phyloP scores from a whole-genome alignment of 1,140 invertebrate species.

The Scylla paramamosain region DNA sequence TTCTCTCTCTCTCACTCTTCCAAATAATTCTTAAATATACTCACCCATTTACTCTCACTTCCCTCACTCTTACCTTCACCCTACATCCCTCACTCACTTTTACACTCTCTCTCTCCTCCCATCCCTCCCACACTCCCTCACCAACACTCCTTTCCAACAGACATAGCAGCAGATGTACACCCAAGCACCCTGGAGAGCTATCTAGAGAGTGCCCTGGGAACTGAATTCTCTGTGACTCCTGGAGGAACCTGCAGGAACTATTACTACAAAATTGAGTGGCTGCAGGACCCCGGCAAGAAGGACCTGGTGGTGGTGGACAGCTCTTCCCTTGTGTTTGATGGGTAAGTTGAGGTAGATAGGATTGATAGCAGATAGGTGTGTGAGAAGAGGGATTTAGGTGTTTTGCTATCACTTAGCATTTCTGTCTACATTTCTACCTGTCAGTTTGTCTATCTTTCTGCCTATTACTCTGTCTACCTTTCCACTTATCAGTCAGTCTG shows the following conservation, averaged over 20 bases:
- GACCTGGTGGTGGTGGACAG: background rate
- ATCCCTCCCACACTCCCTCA: background rate
- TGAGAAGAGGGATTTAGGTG: too few species aligned
- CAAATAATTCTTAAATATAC: too few species aligned
- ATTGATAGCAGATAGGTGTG: background rate
- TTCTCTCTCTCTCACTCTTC: background rate
- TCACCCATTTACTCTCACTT: too few species aligned
- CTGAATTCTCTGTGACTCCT: background rate
- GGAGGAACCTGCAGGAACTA: background rate
- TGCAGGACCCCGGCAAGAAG: conserved; percentile 45
- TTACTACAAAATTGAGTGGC: conserved; percentile 48
- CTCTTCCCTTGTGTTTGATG: conserved; percentile 53
- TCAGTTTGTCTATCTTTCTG: too few species aligned
- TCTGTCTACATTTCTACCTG: too few species aligned
- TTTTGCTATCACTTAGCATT: too few species aligned
- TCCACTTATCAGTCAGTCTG: too few species aligned
- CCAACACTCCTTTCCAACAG: background rate
- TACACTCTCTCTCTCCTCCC: background rate
- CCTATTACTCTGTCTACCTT: too few species aligned
- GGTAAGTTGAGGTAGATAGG: conserved; percentile 25
- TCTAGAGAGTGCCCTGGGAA: background rate
- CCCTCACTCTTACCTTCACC: background rate
- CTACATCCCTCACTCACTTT: background rate
- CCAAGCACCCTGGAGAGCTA: background rate
- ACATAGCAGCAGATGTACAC: conserved; percentile 23